Base-by-base conservation (phyloP, 2,888 invertebrate species). In the Linhomoeus sp. region DNA sequence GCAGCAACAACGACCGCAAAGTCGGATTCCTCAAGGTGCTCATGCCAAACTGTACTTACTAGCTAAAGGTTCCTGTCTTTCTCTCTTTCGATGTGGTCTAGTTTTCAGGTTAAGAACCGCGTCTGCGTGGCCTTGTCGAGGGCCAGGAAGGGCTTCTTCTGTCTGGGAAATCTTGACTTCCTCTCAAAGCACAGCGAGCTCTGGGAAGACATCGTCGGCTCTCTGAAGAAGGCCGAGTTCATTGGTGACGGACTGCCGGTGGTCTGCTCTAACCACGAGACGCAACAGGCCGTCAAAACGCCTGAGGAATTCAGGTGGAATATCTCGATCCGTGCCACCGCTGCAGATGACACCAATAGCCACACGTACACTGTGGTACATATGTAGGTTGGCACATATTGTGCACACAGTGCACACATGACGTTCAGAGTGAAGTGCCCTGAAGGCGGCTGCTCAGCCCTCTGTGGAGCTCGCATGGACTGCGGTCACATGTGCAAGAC, bases 131-230 rank as follows among this genome's bases (percentile, higher is more conserved):
- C 64, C 19, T 65, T 83, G 42, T 81, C 83, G 0, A 69, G 83
- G 55, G 83, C 78, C 0, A 73, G 73, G 59, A 70, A 72, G 58
- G 79, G 77, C 1, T 72, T 83, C 43, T 82, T 77, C 61, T 74
- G 80, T 5, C 75, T 79, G 55, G 83, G 82, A 1, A 81, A 82
- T 49, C 61, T 67, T 50, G 54, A 55, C 17, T 57, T 56, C 36
- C 53, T 67, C 24, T 50, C 48, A 17, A 36, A 44, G 17, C 47
- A 51, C 7, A 50, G 51, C 24, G n/a, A 37, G 9, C 37, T 37
- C 37, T 54, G 53, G 29, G 53, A 56, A 12, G n/a, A 26, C 42
- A 22, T 39, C 22, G 22, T 22, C 7, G n/a, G 23, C 25, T 3
- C 42, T 24, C 20, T 46, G 24, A 33, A 43, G 44, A 15, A 35